Evolutionary conservation across 2,888 invertebrate species (phyloP).

Genomic region (Heterodera filipjevi): DNA sequence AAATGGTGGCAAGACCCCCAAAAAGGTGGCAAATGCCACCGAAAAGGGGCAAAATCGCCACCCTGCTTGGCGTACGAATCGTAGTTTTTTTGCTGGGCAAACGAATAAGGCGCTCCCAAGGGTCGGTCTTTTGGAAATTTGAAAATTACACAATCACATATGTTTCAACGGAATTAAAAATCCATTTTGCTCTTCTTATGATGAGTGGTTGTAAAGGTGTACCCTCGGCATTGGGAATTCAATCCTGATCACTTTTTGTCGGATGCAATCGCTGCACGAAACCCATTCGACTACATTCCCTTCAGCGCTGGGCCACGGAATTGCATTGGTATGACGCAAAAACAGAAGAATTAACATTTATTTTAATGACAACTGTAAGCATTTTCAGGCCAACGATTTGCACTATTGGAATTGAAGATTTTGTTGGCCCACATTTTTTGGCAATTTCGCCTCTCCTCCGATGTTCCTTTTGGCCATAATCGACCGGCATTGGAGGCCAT

Average conservation of each 20-base stretch:
- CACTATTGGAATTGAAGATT: slow-evolving; percentile 33
- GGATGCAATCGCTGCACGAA: slow-evolving; percentile 53
- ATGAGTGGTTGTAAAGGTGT: slow-evolving; percentile 43
- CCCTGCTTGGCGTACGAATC: too few species aligned
- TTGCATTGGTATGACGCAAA: slow-evolving; percentile 47
- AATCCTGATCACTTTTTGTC: slow-evolving; percentile 67
- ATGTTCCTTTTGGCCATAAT: slow-evolving; percentile 12
- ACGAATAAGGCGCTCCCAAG: too few species aligned
- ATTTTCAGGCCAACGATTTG: slow-evolving; percentile 37
- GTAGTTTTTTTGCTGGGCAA: too few species aligned
- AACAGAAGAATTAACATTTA: neutral
- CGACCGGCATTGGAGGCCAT: slow-evolving; percentile 14
- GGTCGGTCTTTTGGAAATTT: too few species aligned
- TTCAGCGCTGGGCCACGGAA: slow-evolving; percentile 56
- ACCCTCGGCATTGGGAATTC: slow-evolving; percentile 66
- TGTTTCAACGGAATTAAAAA: too few species aligned
- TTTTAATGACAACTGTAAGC: neutral
- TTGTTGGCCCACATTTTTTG: slow-evolving; percentile 25
- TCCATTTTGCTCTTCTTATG: too few species aligned
- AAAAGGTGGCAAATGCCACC: too few species aligned
- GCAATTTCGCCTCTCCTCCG: slow-evolving; percentile 18
- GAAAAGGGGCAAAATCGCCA: too few species aligned
- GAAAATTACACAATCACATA: too few species aligned
- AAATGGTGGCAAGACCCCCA: too few species aligned
- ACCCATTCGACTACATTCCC: slow-evolving; percentile 52